Evolutionary conservation across 2,113 vertebrate species (phyloP), one percentile per base, ranked within the genome.

Genomic region (Pitta sordida): DNA sequence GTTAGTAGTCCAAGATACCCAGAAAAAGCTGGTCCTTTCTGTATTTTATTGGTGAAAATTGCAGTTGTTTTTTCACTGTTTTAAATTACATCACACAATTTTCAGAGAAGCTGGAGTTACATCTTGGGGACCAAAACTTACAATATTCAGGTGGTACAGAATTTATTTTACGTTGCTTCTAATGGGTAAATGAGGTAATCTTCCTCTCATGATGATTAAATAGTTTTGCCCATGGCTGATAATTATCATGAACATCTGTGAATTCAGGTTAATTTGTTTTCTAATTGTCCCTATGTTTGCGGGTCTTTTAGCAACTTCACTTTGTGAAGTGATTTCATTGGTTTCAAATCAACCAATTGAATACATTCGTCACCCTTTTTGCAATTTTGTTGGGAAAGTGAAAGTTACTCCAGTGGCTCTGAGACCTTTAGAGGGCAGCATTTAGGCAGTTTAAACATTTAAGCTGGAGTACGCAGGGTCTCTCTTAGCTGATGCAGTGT

Each of bases 361-460:
- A 14, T 56, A 59, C 82, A 49, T 44, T 21, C 48, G 76, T 86
- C 11, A 59, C 14, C 13, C 15, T 82, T 36, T 44, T 29, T 53
- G 37, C 51, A 59, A 39, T 59, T 51, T 43, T 65, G 9, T 51
- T 81, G 29, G 29, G 26, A 9, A 68, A 87, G 18, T 67, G 7
- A 11, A 84, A 71, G 21, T 48, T 83, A 10, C 1, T 9, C 39
- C 30, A 43, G 90, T 64, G 51, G 6, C 18, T 86, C 19, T 22
- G 20, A 56, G 74, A 52, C 90, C 96, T 84, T 74, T 94, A 96
- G 96, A 76, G 96, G 96, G 96, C 96, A 96, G 90, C 64, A 77
- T 83, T 96, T 48, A 46, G 77, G 49, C 85, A 32, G 9, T 93
- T 94, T 68, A 75, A 63, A n/a, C n/a, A n/a, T n/a, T n/a, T n/a